Conservation (phyloP, 2,888 invertebrate genomes). For the Anoncus sp. region DNA sequence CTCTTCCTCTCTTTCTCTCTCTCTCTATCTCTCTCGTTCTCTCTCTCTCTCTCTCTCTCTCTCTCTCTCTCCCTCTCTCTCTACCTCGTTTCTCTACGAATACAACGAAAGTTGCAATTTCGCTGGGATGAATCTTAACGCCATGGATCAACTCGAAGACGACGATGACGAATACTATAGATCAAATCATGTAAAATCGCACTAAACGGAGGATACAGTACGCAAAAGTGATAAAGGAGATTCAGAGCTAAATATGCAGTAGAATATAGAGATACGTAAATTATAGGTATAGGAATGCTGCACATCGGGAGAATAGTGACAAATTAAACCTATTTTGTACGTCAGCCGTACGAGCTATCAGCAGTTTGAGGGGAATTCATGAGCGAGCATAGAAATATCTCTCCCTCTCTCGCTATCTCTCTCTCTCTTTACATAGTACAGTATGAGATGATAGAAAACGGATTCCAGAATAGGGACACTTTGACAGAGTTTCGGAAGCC, state of each 20-base stretch:
- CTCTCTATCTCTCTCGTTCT: too few species aligned
- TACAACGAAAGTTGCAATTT: conserved; percentile 18
- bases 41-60: not conserved
- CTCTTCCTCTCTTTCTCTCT: too few species aligned
- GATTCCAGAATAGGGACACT: conserved; percentile 8
- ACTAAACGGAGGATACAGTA: not conserved
- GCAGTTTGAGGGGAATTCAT: conserved; percentile 25
- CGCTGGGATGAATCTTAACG: not conserved
- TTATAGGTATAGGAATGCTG: conserved; percentile 2
- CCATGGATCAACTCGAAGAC: not conserved
- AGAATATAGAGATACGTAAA: not conserved
- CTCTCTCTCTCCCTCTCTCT: not conserved
- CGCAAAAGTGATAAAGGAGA: conserved; percentile 2
- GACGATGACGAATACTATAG: not conserved
- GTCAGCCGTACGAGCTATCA: conserved; percentile 7
- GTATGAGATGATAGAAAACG: conserved; percentile 7
- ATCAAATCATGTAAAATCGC: conserved; percentile 21
- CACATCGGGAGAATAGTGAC: conserved; percentile 10
- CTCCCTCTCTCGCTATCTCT: not conserved
- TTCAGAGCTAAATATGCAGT: not conserved
- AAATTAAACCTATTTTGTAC: conserved; percentile 11
- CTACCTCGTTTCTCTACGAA: not conserved
- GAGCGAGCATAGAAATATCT: not conserved
- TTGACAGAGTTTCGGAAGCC: conserved; percentile 25
- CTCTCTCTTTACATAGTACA: not conserved